Base-by-base conservation (phyloP, 2,888 invertebrate species). In the Hemicrepidius hirtus region DNA sequence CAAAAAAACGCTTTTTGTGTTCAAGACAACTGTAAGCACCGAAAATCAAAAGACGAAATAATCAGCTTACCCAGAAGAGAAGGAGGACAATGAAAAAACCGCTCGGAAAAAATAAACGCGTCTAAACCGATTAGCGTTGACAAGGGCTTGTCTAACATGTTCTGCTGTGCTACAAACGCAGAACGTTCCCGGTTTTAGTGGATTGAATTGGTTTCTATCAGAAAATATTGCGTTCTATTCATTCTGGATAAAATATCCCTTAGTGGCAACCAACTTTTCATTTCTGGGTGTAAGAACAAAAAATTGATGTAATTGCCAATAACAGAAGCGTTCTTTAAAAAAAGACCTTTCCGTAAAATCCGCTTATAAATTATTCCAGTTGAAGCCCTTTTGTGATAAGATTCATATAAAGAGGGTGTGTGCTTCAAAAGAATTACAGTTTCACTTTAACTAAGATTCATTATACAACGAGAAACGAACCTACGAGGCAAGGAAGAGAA, bases 71-170 rank as follows among this genome's bases (percentile, higher is more conserved):
- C 12, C 49, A 3, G 20, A 49, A 20, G n/a, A 21, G 9, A 49
- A 49, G 20, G 21, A 20, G n/a, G 12, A 6, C 21, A 49, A 49
- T 49, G 21, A 21, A 49, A 49, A 24, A 49, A 49, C 49, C 21
- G 21, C 18, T 10, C 49, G 18, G 49, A 49, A 49, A 49, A 21
- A 20, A 49, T 49, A 49, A 44, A 44, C 44, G 44, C 2, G 16
- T 10, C 18, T 44, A 44, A 49, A 49, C 49, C 49, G 49, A 49
- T 49, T 49, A 49, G 49, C 20, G 21, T n/a, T 20, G 49, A 49
- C 49, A 49, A 49, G 49, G 10, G 49, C 21, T 49, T 49, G 49
- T 21, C 20, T 20, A 12, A 49, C 21, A 21, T 49, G 13, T 13
- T 41, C 44, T 44, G 44, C 49, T 21, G 21, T 49, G 20, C 21